These are phyloP conservation scores for Ceyx erithaca DNA, from an alignment of 2,797 vertebrate species.

Conservation along the genomic window DNA sequence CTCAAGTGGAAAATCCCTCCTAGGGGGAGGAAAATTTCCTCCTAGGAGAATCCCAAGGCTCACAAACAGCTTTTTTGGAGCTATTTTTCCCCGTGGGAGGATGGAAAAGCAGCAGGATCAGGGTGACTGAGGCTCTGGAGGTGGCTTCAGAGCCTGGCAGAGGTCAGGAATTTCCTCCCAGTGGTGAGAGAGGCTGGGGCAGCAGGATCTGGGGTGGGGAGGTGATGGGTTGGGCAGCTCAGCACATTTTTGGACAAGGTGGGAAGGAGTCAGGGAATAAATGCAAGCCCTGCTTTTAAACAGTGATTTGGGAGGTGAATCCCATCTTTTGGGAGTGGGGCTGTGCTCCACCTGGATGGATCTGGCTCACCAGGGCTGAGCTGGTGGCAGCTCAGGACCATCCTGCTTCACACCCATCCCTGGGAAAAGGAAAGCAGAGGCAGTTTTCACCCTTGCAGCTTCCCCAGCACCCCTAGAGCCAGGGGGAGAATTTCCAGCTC, in stretches of 20 bases:
- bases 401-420: background rate
- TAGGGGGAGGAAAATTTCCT: background rate
- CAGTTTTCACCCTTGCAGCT: background rate
- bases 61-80: background rate
- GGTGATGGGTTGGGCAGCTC: background rate
- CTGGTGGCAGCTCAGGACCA: background rate
- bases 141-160: background rate
- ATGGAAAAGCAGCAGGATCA: background rate
- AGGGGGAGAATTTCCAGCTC: background rate
- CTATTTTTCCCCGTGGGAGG: background rate
- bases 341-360: background rate
- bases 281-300: background rate
- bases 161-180: background rate
- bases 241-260: background rate
- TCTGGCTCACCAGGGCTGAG: background rate
- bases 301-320: background rate
- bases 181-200: fast-evolving
- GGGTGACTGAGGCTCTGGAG: background rate
- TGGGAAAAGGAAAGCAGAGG: background rate
- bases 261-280: background rate
- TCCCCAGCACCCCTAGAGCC: fast-evolving
- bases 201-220: background rate
- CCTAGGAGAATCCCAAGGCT: too few species aligned
- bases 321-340: background rate
- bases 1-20: background rate